phyloP scores from a whole-genome alignment of 2,888 invertebrate genomes.

The Diaphora mendica region DNA sequence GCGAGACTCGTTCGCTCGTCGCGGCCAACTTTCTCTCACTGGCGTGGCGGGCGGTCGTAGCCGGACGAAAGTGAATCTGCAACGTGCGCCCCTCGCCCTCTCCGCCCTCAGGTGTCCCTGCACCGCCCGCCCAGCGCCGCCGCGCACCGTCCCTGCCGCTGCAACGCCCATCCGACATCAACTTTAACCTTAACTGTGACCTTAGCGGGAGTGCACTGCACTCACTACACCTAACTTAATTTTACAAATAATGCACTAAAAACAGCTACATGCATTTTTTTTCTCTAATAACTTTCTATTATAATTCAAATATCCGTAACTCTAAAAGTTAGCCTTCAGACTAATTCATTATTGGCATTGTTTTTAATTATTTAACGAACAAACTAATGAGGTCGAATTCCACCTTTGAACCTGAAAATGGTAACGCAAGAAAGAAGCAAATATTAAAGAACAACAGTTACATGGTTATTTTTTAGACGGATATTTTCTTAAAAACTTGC shows the following conservation, averaged over 20 bases:
- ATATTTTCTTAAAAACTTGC: background rate
- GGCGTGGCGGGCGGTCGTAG: constrained; percentile 81
- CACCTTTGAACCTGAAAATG: constrained; percentile 44
- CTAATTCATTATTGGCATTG: background rate
- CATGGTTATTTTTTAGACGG: background rate
- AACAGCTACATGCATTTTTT: background rate
- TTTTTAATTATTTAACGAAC: background rate
- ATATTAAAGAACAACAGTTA: constrained; percentile 24
- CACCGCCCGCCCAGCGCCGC: constrained; percentile 70
- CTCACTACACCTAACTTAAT: constrained; percentile 55
- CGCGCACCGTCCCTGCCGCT: constrained; percentile 62
- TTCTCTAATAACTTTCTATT: background rate
- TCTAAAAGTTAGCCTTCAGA: background rate
- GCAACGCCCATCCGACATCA: constrained; percentile 78
- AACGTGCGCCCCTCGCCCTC: constrained; percentile 71
- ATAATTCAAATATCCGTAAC: background rate
- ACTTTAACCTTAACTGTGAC: constrained; percentile 85
- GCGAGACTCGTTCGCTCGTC: constrained; percentile 85
- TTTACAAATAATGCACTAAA: constrained; percentile 30
- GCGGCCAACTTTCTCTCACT: constrained; percentile 87
- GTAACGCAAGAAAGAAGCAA: constrained; percentile 33
- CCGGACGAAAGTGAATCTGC: constrained; percentile 86
- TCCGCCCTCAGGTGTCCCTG: constrained; percentile 70
- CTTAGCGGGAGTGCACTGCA: constrained; percentile 81
- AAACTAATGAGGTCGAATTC: constrained; percentile 21